These are phyloP conservation scores for Trochalopteron elliotii DNA, from an alignment of 2,113 vertebrate genomes.

Conservation along the genomic window DNA sequence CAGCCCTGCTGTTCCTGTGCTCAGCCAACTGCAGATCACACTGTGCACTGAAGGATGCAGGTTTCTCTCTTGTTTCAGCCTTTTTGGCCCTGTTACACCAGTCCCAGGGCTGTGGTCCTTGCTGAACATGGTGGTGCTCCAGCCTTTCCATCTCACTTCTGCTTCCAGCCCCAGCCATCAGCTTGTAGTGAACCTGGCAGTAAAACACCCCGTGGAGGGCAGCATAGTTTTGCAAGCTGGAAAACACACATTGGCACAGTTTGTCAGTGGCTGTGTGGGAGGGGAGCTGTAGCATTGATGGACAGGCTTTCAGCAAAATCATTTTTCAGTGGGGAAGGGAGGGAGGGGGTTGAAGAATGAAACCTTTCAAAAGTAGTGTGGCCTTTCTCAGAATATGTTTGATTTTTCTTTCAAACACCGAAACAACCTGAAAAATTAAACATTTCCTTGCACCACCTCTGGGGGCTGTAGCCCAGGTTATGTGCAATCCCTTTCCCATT, in stretches of 20 bases:
- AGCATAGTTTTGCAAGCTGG: constrained; percentile 60
- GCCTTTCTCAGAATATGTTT: not conserved
- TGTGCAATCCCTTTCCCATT: not conserved
- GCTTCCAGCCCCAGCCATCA: not conserved
- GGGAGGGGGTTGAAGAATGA: not conserved
- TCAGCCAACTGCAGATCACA: not conserved
- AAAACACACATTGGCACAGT: constrained; percentile 41
- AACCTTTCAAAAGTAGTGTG: not conserved
- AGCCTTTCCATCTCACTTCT: not conserved
- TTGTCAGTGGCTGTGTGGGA: not conserved
- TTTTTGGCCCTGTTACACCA: not conserved
- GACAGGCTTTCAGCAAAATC: not conserved
- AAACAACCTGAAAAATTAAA: not conserved
- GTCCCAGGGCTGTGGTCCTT: not conserved
- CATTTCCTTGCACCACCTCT: not conserved
- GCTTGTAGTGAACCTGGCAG: constrained; percentile 59
- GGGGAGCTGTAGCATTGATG: not conserved
- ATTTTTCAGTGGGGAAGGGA: not conserved
- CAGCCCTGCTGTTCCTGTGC: not conserved
- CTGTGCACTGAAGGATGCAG: not conserved
- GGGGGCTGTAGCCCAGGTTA: not conserved
- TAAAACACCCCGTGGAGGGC: constrained; percentile 35
- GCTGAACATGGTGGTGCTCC: not conserved
- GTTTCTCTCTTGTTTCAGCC: not conserved
- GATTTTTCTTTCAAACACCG: constrained; percentile 5